phyloP scores from a whole-genome alignment of 2,888 invertebrate genomes.

The Uropetala carovei region DNA sequence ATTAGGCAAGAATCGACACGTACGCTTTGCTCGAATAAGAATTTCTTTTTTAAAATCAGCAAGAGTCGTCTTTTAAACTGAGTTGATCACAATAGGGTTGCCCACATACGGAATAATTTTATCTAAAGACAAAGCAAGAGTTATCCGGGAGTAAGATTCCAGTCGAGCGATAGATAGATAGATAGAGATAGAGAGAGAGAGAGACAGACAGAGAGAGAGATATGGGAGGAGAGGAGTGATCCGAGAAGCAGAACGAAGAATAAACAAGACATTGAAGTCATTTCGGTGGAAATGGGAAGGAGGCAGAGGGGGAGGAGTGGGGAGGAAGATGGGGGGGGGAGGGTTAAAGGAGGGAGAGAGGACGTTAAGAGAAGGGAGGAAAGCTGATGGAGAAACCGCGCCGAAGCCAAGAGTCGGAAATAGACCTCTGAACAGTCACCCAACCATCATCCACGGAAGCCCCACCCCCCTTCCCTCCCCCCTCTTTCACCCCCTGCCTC shows the following conservation, averaged over 20 bases:
- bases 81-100: no score
- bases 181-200: no score
- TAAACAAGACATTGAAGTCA: background rate
- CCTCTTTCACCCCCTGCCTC: background rate
- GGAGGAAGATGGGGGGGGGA: background rate
- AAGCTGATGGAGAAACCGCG: conserved; percentile 28
- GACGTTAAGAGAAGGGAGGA: background rate
- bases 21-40: background rate
- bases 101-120: no score
- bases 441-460: background rate
- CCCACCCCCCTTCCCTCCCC: conserved; percentile 5
- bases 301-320: background rate
- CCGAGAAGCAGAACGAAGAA: no score
- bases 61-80: no score
- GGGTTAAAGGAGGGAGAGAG: background rate
- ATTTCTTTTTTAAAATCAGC: background rate
- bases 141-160: no score
- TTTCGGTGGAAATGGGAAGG: background rate
- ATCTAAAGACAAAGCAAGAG: no score
- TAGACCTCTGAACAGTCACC: conserved; percentile 1
- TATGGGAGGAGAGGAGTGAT: no score
- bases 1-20: background rate
- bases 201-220: no score
- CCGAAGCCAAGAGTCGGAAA: conserved; percentile 58
- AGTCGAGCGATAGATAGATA: no score